Base-by-base conservation (phyloP, 2,113 vertebrate species). In the Petroica traversi region DNA sequence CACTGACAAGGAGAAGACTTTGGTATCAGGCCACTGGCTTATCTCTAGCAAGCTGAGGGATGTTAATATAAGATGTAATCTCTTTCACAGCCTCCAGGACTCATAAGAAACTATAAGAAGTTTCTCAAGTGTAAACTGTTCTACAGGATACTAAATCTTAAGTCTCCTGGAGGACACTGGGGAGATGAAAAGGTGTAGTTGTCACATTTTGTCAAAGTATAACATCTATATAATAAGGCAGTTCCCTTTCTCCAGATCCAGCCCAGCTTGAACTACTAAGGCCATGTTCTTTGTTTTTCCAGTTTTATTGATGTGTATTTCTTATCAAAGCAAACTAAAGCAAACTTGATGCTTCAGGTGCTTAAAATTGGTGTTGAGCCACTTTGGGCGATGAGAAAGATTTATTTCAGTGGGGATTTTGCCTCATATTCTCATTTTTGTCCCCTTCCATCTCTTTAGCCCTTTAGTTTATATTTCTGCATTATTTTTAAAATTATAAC, bases 131-230 rank as follows among this genome's bases (percentile, higher is more conserved):
- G 94, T 90, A 61, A 96, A 86, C 26, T 94, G 76, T 91, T 88
- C 29, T 18, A 88, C 92, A 95, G 83, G 86, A 81, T 94, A 92
- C 94, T 97, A 96, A 98, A 96, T 97, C 94, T 97, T 86, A 78
- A 76, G 75, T 88, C 78, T 97, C 94, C 96, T 96, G 93, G 73
- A 97, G 97, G 97, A 97, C 43, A 88, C 67, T 55, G 92, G 72
- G 93, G 93, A 97, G 98, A 95, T 97, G 95, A 97, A 95, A 97
- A 98, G 97, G 89, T 82, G 83, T 46, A 87, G 85, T 94, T 96
- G 92, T 96, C 96, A 95, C 80, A 88, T 97, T 97, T 96, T 97
- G 94, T 95, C 88, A 75, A 91, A 83, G 59, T 79, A 20, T 81
- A 96, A 75, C 86, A 87, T 92, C 38, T 46, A 61, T 80, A 89